These are phyloP conservation scores for Proctacanthus coquilletti DNA, from an alignment of 1,140 invertebrate species.

Conservation along the genomic window DNA sequence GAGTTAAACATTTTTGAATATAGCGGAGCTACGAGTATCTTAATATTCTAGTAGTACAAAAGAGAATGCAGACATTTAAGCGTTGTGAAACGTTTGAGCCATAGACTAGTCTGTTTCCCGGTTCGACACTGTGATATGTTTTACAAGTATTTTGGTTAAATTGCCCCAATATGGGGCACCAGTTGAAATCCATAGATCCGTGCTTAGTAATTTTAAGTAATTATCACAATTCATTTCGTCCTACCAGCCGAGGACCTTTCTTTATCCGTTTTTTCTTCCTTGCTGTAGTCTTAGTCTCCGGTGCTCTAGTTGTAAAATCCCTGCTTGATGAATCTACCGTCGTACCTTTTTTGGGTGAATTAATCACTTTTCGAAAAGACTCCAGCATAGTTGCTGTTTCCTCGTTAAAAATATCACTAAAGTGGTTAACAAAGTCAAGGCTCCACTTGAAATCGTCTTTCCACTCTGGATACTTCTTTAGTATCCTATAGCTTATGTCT, in stretches of 20 bases:
- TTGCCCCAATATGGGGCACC: no score
- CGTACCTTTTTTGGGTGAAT: no score
- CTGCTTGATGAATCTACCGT: conserved; percentile 1
- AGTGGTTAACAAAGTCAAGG: conserved; percentile 3
- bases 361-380: conserved; percentile 7
- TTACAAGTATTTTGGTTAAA: no score
- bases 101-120: no score
- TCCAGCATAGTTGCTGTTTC: conserved; percentile 3
- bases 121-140: no score
- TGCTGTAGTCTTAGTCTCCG: neutral
- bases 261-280: conserved; percentile 6
- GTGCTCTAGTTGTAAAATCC: conserved; percentile 3
- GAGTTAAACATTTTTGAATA: no score
- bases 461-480: conserved; percentile 6
- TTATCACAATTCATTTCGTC: conserved; percentile 2
- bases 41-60: no score
- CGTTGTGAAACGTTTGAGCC: no score
- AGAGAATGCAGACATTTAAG: no score
- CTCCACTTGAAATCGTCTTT: conserved; percentile 5
- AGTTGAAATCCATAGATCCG: no score
- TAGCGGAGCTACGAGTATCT: no score
- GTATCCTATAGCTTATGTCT: conserved; percentile 6
- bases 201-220: no score
- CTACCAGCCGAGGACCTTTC: conserved; percentile 6
- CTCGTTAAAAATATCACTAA: conserved; percentile 5